Evolutionary conservation across 2,888 invertebrate genomes (phyloP), one percentile per base, ranked within the genome.

Genomic region (Thelaira solivaga): DNA sequence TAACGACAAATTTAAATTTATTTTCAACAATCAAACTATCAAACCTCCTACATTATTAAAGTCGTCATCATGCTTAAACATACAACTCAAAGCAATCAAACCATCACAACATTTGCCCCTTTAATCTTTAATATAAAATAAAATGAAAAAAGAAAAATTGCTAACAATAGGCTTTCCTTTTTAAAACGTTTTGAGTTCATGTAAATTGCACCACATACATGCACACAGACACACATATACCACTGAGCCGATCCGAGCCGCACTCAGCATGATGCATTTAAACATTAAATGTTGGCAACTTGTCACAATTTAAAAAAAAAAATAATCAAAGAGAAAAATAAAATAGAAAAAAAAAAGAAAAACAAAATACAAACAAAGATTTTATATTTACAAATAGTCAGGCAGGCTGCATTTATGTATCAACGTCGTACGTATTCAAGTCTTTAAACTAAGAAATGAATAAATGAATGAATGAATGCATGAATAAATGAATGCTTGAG

Each of bases 211-310:
- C 41, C 43, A 51, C 65, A 57, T 5, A 74, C 26, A 59, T 22
- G 53, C 10, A 16, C 8, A n/a, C 36, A 34, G 2, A 43, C 43
- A 43, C 3, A 43, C 18, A 20, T 43, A 43, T 20, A 1, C 11
- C 8, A 36, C 4, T 2, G 10, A 34, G 4, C 8, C 8, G 8
- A 36, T 39, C 13, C 26, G 31, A 72, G 53, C 36, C 53, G 22
- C 16, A 43, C 65, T 57, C 74, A 74, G 74, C 74, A 67, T 67
- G 74, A 51, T 59, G 74, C 61, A 74, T 67, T 74, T 61, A 61
- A 74, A 67, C 74, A 74, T 67, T 74, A 61, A 74, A 74, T 74
- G 74, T 67, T 74, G 74, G 74, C 74, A 74, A 74, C 74, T 74
- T 74, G 74, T 74, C 74, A 74, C 74, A 74, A 74, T 61, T 74